Evolutionary conservation across 1,140 invertebrate genomes (phyloP), one percentile per base, ranked within the genome.

Genomic region (Leptinotarsa defecta): DNA sequence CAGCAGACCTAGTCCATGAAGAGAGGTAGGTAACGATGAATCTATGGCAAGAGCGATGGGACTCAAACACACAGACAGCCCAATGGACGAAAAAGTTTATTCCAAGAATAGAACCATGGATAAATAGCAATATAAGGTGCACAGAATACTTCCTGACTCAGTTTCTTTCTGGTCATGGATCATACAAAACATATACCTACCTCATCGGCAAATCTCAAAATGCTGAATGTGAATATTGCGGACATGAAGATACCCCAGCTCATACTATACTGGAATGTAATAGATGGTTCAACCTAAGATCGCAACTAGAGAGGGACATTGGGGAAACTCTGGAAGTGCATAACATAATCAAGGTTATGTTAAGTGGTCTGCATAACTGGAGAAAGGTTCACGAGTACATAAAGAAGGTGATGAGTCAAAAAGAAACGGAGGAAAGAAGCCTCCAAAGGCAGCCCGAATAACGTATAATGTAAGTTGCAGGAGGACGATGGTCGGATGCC

Each of bases 1-100:
- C 1, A n/a, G 43, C 24, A 6, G 5, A 27, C 27, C 27, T 27
- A 27, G 6, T 27, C 27, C 5, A 27, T 27, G 27, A 27, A 27
- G 27, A 27, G 27, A 27, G 27, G 27, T 0, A 27, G 5, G 27
- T 27, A 27, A 6, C 5, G 27, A 27, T 27, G 27, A 27, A 27
- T 6, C 27, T 27, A 27, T 27, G 5, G 27, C 27, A 27, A 27
- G 27, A 27, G 27, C 6, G 27, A 52, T 52, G 49, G 49, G 49
- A 52, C 11, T 15, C 13, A 13, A 52, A 52, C 49, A 52, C 49
- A n/a, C 13, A 13, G 49, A 52, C 13, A n/a, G 13, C 4, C 13
- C 49, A 52, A 52, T 77, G 69, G 73, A 77, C 73, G 2, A 72
- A 68, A 48, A 68, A 24, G 57, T n/a, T 75, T 5, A 75, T 75